Evolutionary conservation across 2,113 vertebrate species (phyloP), one percentile per base, ranked within the genome.

Genomic region (Clinocottus analis): DNA sequence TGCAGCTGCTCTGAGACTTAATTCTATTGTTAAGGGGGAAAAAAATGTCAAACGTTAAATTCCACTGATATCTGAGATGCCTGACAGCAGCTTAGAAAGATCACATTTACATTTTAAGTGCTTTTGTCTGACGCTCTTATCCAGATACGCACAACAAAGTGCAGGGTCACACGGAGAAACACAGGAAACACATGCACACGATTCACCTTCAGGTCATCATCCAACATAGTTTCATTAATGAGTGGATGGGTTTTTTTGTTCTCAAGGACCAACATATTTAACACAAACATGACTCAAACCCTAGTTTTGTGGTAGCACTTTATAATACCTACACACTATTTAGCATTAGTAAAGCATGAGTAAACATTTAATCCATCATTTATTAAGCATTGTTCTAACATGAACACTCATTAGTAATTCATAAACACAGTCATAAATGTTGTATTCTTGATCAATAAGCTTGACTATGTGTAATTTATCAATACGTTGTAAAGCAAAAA

Each of bases 91-190:
- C 74, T 60, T 47, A 43, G 70, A 73, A 87, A 86, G 76, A 87
- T 83, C 71, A 51, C 77, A 88, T 89, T 86, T 81, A 81, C 87
- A 88, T 88, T 82, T 80, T 81, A 83, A 86, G 79, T 55, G 76
- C 77, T 81, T 81, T 83, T 58, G 41, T 58, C 33, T n/a, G 12
- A 21, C 47, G 25, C 43, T 65, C 7, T 78, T 78, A 73, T 60
- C 79, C 85, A 37, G 16, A 70, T 27, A 80, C 1, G 35, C 23
- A 29, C 35, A 39, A 61, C 49, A n/a, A 7, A 75, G 60, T n/a
- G n/a, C 58, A 51, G 39, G 27, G 77, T 70, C 16, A 23, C 35
- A 74, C 13, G n/a, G 41, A 70, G 14, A 6, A 65, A 61, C 4
- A 39, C 6, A 19, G 43, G 14, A 63, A 21, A 41, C 14, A 60